Base-by-base conservation (phyloP, 2,888 invertebrate genomes). In the Drosophila longiperda region DNA sequence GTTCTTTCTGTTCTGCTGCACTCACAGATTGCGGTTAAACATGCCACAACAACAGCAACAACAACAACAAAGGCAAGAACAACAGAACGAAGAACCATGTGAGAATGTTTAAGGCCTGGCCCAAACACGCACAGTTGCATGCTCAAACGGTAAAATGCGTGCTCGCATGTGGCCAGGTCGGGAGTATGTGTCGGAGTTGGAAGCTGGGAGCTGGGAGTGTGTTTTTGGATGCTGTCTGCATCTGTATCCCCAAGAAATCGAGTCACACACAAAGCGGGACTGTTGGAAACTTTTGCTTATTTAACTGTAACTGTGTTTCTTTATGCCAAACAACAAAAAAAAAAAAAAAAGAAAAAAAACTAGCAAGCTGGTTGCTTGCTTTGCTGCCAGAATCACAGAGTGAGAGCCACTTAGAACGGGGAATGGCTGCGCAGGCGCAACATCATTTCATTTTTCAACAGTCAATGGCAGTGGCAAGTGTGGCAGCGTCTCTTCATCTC, bases 61-160 rank as follows among this genome's bases (percentile, higher is more conserved):
- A 38, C 59, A 69, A 9, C 57, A 53, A 17, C 50, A 58, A 64
- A 33, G 3, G 17, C 29, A 61, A 12, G 60, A 54, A 8, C 57
- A 57, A 33, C 62, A 63, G 49, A 40, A 40, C 69, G 63, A 73
- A 50, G 60, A 45, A 54, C 64, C 52, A 62, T 59, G 68, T 71
- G 72, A 76, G 74, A 78, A 75, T 73, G 60, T 72, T 76, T 62
- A 64, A 69, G 68, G 76, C 78, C 65, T 58, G 67, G 60, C 67
- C 75, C 73, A 79, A 83, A 84, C 80, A 82, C 80, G 82, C 82
- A 80, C 73, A 71, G 75, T 75, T 66, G 66, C 77, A 78, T 78
- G 78, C 72, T 67, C 71, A 73, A 84, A 82, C 86, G 87, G 86
- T 86, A 86, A 86, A 86, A 86, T 86, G 85, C 86, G 85, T 85